Base-by-base conservation (phyloP, 2,888 invertebrate genomes). In the Axea sp. region DNA sequence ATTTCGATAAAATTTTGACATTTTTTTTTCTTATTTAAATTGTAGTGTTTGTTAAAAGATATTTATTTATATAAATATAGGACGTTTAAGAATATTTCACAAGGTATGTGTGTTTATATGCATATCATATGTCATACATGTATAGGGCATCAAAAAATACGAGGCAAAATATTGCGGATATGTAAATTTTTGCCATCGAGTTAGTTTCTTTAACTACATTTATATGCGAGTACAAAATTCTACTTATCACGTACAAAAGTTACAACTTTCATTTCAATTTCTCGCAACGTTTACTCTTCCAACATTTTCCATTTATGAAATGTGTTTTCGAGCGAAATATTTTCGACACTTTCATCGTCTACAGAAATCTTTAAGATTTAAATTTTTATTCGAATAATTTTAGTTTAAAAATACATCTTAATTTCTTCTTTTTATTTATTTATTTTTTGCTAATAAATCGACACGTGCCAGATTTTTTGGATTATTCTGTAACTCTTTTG, bases 71-170 rank as follows among this genome's bases (percentile, higher is more conserved):
- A 72, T 51, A 72, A 59, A 72, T 71, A 72, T 72, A 69, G 19
- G 31, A 51, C 37, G 65, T 74, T 67, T 57, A 47, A 59, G 39
- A 59, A 49, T 64, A 64, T 14, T 59, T 71, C 37, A 60, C 55
- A 57, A 60, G 53, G 60, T 60, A 26, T 64, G 55, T 24, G 26
- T 24, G 17, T 65, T 30, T 55, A 65, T 45, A 65, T 59, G 28
- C 55, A 62, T 53, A 60, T 60, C 11, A 71, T 71, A 72, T 19
- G 51, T 51, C 24, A 49, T 71, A 75, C 14, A 69, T 71, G 75
- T 75, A 75, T 64, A 75, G 75, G 65, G 72, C 60, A 72, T 76
- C 64, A 71, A 75, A 73, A 73, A 75, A 75, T 75, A 75, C 47
- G 57, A 67, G 73, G 73, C 65, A 76, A 76, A 69, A 39, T 74